Percentiles rank a stretch among this genome's conserved stretches.
phyloP scores from a whole-genome alignment of 2,888 invertebrate species.

The Caprella mutica region DNA sequence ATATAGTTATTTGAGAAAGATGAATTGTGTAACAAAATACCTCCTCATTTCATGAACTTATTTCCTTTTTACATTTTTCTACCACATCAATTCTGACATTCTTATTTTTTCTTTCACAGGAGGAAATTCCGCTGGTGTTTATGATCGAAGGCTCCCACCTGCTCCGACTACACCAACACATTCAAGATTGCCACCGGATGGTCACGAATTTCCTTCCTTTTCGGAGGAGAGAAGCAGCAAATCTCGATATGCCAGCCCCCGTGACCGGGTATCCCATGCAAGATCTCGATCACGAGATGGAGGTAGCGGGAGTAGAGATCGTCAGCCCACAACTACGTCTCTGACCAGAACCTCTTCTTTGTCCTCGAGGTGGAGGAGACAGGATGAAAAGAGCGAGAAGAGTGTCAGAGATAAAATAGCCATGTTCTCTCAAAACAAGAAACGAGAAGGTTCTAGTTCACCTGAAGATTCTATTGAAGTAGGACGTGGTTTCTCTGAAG shows the following conservation, averaged over 20 bases:
- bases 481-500: conserved; percentile 5
- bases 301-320: conserved; percentile 34
- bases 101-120: conserved; percentile 34
- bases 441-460: conserved; percentile 16
- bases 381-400: conserved; percentile 65
- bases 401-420: conserved; percentile 77
- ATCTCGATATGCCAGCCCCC: conserved; percentile 36
- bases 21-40: too few relatives aligned
- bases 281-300: conserved; percentile 15
- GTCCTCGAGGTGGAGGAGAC: conserved; percentile 23
- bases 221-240: conserved; percentile 44
- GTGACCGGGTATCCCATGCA: conserved; percentile 3
- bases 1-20: too few relatives aligned
- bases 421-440: conserved; percentile 56
- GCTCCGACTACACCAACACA: conserved; percentile 40
- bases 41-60: too few relatives aligned
- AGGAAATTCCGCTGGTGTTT: conserved; percentile 34
- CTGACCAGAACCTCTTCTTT: conserved; percentile 13
- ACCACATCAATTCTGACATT: background rate
- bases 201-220: conserved; percentile 66
- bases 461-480: background rate
- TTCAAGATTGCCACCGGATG: conserved; percentile 67
- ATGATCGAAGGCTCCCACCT: conserved; percentile 22
- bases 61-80: background rate
- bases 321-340: conserved; percentile 9